Base-by-base conservation (phyloP, 2,113 vertebrate species). In the Ptychochromis oligacanthus region DNA sequence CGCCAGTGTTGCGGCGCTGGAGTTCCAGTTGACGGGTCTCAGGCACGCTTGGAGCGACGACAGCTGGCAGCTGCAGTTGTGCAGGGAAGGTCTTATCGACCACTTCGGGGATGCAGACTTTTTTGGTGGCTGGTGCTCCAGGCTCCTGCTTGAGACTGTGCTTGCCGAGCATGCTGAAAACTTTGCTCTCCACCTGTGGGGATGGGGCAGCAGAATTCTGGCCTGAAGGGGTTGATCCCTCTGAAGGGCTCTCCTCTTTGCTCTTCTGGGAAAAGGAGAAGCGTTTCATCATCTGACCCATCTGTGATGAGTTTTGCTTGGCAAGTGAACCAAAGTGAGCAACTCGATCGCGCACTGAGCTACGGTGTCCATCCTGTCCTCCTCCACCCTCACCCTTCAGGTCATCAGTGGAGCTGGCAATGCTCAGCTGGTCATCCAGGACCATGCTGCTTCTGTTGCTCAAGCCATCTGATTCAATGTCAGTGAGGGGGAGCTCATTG, bases 191-290 rank as follows among this genome's bases (percentile, higher is more conserved):
- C 64, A 97, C 95, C 83, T 98, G 97, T 0, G 97, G 97, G 1
- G 97, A 99, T 0, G 97, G 97, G 3, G 96, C 95, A 0, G 96
- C 96, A 0, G 98, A 98, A 88, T 95, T 96, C 88, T 97, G 97
- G 79, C 97, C 97, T 0, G 98, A 99, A 1, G 97, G 97, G 0
- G 97, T 96, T 40, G 98, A 97, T 0, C 96, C 95, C 90, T 98
- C 98, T 0, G 97, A 98, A 0, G 96, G 95, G 54, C 97, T 99
- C 90, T 97, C 97, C 7, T 99, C 98, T 49, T 97, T 97, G 93
- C 96, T 98, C 77, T 92, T 96, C 87, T 98, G 98, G 20, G 98
- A 98, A 92, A 99, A 99, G 58, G 98, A 99, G 91, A 99, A 97
- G 60, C 97, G 96, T 77, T 99, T 99, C 88, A 95, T 95, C 93